Percentiles rank a stretch among this genome's conserved stretches.
Conservation (phyloP, 2,888 invertebrate genomes). For the Spisula subtruncata region DNA sequence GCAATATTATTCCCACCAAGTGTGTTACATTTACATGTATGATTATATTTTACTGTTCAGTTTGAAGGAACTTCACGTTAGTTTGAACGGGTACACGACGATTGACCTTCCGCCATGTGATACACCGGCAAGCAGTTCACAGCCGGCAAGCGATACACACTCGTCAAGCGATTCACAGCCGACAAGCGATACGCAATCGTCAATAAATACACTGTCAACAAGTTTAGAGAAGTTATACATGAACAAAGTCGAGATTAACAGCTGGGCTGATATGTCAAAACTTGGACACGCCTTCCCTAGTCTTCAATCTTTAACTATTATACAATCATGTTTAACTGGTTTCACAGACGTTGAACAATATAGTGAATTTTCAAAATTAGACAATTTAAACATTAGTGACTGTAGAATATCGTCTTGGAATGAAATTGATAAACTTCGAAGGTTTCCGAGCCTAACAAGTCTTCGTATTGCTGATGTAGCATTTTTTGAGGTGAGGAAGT, state of each 20-base stretch:
- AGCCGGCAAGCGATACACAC: no score
- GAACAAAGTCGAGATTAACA: slow-evolving; percentile 94
- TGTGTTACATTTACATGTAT: no score
- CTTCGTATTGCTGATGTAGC: slow-evolving; percentile 94
- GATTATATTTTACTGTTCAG: slow-evolving; percentile 81
- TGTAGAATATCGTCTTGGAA: slow-evolving; percentile 95
- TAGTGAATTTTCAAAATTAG: slow-evolving; percentile 89
- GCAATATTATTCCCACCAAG: no score
- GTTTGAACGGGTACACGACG: slow-evolving; percentile 92
- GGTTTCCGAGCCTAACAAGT: slow-evolving; percentile 94
- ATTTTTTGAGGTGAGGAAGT: slow-evolving; percentile 89
- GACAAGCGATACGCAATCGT: no score
- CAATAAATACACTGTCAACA: slow-evolving; percentile 88
- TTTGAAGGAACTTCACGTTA: slow-evolving; percentile 96
- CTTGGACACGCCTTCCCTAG: slow-evolving; percentile 95
- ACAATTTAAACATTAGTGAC: slow-evolving; percentile 92
- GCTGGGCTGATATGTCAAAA: slow-evolving; percentile 94
- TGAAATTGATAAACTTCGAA: slow-evolving; percentile 95
- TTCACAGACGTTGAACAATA: slow-evolving; percentile 64
- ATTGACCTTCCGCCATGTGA: slow-evolving; percentile 81
- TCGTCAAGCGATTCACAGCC: no score
- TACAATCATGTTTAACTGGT: slow-evolving; percentile 82
- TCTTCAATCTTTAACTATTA: slow-evolving; percentile 93
- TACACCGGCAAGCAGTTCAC: slow-evolving; percentile 89
- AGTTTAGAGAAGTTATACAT: slow-evolving; percentile 93